Conservation (phyloP, 53 echinoderm and acorn worm genomes). For the Echinarachnius parma region DNA sequence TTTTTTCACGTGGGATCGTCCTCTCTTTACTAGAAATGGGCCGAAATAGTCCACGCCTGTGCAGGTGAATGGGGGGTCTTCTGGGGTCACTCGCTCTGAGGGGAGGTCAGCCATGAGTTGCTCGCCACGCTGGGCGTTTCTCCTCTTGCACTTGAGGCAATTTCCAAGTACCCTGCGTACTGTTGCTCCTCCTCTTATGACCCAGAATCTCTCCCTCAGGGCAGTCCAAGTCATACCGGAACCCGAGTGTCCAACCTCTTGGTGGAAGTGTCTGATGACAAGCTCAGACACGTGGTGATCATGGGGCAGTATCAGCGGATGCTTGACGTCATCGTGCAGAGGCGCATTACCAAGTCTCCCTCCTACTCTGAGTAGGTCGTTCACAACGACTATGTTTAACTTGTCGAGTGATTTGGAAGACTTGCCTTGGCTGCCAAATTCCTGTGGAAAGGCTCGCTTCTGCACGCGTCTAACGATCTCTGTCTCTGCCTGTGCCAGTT, state of each 20-base stretch:
- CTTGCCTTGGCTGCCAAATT: not conserved
- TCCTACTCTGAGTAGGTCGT: slow-evolving; percentile 44
- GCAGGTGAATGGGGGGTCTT: slow-evolving; percentile 53
- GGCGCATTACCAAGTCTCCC: slow-evolving; percentile 43
- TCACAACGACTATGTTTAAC: slow-evolving; percentile 22
- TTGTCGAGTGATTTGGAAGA: slow-evolving; percentile 34
- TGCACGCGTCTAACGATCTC: slow-evolving; percentile 36
- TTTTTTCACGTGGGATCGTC: slow-evolving; percentile 32
- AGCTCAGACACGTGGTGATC: slow-evolving; percentile 41
- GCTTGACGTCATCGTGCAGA: slow-evolving; percentile 26
- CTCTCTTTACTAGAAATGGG: slow-evolving; percentile 46
- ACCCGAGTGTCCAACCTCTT: slow-evolving; percentile 49
- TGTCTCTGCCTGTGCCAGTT: slow-evolving; percentile 37
- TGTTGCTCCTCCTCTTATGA: slow-evolving; percentile 37
- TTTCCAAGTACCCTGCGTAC: slow-evolving; percentile 43
- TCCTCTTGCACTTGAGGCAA: slow-evolving; percentile 47
- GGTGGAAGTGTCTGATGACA: slow-evolving; percentile 7
- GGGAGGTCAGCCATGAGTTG: slow-evolving; percentile 62
- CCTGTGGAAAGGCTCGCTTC: slow-evolving; percentile 46
- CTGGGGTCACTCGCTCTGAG: slow-evolving; percentile 45
- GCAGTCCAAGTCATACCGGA: slow-evolving; percentile 43
- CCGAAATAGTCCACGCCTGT: slow-evolving; percentile 63
- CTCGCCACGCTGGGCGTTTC: slow-evolving; percentile 10
- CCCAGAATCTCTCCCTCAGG: slow-evolving; percentile 51
- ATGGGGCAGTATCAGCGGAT: slow-evolving; percentile 47